Evolutionary conservation across 2,797 vertebrate genomes (phyloP), one percentile per base, ranked within the genome.

Genomic region (Tauraco hartlaubi): DNA sequence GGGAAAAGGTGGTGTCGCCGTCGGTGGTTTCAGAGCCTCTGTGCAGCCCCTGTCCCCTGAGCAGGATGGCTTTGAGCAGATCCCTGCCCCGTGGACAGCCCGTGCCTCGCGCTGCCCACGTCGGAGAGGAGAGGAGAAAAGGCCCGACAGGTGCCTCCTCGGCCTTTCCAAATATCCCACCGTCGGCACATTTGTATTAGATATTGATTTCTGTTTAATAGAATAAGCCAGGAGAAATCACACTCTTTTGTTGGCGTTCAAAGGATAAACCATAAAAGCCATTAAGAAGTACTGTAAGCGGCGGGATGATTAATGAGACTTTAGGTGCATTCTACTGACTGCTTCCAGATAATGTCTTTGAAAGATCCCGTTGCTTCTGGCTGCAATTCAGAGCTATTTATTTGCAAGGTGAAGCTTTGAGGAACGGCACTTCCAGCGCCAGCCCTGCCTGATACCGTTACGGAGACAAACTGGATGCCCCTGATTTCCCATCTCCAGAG

Each of bases 201-300:
- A 69, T 98, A 98, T 98, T 97, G 98, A 98, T 98, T 98, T 96
- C 97, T 98, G 94, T 97, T 98, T 98, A 98, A 98, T 98, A 98
- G 97, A 98, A 98, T 97, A 97, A 98, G 97, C 97, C 93, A 92
- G 96, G 94, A 97, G 97, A 97, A 98, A 98, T 98, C 97, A 96
- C 96, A 85, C 95, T 98, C 94, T 97, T 97, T 97, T 97, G 97
- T 98, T 98, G 98, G 97, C 58, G 49, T 98, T 97, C 97, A 97
- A 97, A 98, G 97, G 96, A 98, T 97, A 98, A 98, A 98, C 97
- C 97, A 97, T 98, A 98, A 98, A 98, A 98, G 94, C 97, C 97
- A 98, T 98, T 98, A 98, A 97, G 97, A 95, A 97, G 96, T 96
- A 94, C 96, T 97, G 97, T 97, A 98, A 98, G 97, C 94, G 77